Evolutionary conservation across 2,888 invertebrate genomes (phyloP), one percentile per base, ranked within the genome.

Genomic region (Eristalinus aeneus): DNA sequence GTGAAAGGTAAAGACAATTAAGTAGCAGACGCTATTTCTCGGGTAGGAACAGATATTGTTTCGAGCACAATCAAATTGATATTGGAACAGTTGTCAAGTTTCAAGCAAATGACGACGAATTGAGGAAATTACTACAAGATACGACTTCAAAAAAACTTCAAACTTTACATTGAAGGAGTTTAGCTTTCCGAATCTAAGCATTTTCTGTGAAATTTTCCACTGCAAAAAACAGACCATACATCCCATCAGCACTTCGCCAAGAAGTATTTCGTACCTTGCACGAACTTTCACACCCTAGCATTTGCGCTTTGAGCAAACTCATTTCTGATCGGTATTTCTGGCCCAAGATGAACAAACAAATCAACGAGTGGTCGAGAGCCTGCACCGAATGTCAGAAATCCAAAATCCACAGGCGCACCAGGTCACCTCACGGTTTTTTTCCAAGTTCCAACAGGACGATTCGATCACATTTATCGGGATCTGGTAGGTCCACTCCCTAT

Each of bases 401-500:
- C n/a, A n/a, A n/a, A n/a, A n/a, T n/a, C n/a, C n/a, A n/a, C n/a
- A n/a, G n/a, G n/a, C n/a, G n/a, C n/a, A n/a, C n/a, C n/a, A n/a
- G n/a, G n/a, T n/a, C n/a, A n/a, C n/a, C n/a, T n/a, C n/a, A n/a
- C n/a, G n/a, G 74, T 58, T 36, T 31, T n/a, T 58, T 77, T 71
- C 23, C 34, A 76, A 34, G 31, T 68, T 2, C 76, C 71, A 11
- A n/a, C 27, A 0, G 69, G 54, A 6, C 60, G 88, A 34, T 86
- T 88, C 61, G 68, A 72, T 16, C 79, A 79, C 11, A 82, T 91
- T 6, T 90, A 91, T 73, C 73, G 91, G 6, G 91, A 92, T 79
- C 79, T 92, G 20, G 89, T 92, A 0, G 90, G 90, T 22, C 90
- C 91, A 1, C 76, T 91, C 16, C 90, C 90, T 8, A 32, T 76